phyloP scores from a whole-genome alignment of 2,113 vertebrate genomes.

The Pogona vitticeps region DNA sequence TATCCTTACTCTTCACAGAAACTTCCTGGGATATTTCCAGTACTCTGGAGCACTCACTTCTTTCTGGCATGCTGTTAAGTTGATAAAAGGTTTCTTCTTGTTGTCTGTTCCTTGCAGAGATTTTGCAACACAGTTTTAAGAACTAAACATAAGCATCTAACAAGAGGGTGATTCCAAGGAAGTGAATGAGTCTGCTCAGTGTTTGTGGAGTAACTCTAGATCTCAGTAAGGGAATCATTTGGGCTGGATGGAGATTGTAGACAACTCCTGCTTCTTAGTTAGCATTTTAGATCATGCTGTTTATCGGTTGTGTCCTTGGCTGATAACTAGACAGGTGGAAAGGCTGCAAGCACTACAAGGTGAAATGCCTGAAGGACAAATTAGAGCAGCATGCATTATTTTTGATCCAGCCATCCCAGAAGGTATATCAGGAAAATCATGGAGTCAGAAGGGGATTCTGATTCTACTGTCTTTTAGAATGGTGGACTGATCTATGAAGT shows the following conservation, averaged over 20 bases:
- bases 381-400: not conserved
- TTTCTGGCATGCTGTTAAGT: not conserved
- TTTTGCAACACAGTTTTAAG: not conserved
- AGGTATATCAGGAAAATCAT: not conserved
- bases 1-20: not conserved
- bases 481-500: not conserved
- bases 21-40: constrained; percentile 25
- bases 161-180: not conserved
- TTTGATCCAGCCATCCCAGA: not conserved
- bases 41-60: constrained; percentile 13
- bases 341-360: not conserved
- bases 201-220: not conserved
- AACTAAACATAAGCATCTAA: not conserved
- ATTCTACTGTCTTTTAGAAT: not conserved
- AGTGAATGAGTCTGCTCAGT: not conserved
- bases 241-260: not conserved
- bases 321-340: not conserved
- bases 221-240: not conserved
- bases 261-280: not conserved
- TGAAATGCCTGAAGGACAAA: not conserved
- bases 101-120: not conserved
- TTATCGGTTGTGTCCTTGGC: not conserved
- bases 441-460: constrained; percentile 2
- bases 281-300: not conserved
- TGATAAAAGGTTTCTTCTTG: constrained; percentile 39